These are phyloP conservation scores for Psittacus erithacus DNA, from an alignment of 2,113 vertebrate genomes.

Conservation along the genomic window DNA sequence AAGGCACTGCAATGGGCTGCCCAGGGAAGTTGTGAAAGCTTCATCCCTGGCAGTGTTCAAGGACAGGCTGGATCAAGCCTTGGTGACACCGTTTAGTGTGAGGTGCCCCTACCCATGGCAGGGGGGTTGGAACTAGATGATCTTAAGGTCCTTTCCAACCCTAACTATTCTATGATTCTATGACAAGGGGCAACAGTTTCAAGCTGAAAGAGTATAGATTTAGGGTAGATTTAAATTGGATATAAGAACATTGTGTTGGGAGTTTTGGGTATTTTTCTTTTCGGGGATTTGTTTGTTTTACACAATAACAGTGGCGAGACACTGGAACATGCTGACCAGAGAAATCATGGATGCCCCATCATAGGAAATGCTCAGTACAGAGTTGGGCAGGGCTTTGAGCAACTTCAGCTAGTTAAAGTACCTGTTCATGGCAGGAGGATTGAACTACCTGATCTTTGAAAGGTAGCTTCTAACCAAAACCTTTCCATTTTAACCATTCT, in stretches of 20 bases:
- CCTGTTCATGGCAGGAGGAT: rapidly evolving
- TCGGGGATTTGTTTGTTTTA: background rate
- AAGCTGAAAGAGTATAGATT: background rate
- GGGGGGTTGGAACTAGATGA: too few species aligned
- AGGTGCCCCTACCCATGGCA: too few species aligned
- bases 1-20: too few species aligned
- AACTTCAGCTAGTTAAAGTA: background rate
- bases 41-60: too few species aligned
- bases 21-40: too few species aligned
- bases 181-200: background rate
- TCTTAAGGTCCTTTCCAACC: too few species aligned
- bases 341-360: background rate
- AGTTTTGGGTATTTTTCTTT: background rate
- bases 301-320: background rate
- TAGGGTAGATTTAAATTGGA: background rate
- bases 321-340: background rate
- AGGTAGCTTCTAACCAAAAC: background rate
- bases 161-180: too few species aligned
- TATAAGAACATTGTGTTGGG: background rate
- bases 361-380: rapidly evolving
- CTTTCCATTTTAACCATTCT: background rate
- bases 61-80: too few species aligned
- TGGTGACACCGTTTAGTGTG: too few species aligned
- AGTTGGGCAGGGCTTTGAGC: background rate
- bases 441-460: background rate